A percentile compares a stretch with the other conserved stretches of the same genome.
phyloP scores from a whole-genome alignment of 2,797 vertebrate genomes.

The Acanthiza pusilla region DNA sequence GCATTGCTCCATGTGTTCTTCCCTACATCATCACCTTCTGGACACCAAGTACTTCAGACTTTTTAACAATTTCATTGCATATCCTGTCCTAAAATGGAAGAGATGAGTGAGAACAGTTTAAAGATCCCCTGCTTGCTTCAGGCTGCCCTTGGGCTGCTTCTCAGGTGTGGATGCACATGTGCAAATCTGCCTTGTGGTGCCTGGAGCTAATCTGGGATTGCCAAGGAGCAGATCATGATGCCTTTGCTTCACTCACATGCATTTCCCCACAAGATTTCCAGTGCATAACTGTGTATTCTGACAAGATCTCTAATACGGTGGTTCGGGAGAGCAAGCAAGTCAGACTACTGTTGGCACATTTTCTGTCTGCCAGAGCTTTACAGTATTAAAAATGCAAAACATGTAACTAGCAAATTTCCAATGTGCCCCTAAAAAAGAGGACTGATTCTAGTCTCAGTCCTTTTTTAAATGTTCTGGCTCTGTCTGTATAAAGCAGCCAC shows the following conservation, averaged over 20 bases:
- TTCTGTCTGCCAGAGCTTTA: background rate
- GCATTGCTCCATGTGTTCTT: background rate
- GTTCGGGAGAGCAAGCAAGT: background rate
- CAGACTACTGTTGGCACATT: background rate
- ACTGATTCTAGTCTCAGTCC: background rate
- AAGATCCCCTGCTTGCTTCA: background rate
- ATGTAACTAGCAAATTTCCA: background rate
- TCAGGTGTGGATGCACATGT: background rate
- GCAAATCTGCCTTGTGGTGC: background rate
- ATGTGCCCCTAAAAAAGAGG: background rate
- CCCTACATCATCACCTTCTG: background rate
- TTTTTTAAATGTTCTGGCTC: background rate
- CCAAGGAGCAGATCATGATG: fast-evolving
- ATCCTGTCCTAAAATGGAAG: background rate
- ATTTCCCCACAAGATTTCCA: background rate
- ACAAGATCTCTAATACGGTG: background rate
- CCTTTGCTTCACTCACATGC: background rate
- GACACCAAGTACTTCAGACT: background rate
- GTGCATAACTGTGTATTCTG: background rate
- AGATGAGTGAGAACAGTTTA: background rate
- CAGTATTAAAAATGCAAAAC: background rate
- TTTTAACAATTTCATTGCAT: background rate
- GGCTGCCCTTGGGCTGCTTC: background rate
- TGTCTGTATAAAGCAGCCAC: background rate
- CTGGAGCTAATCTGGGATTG: background rate